phyloP scores from a whole-genome alignment of 1,140 invertebrate species.

The Calephelis virginiensis region DNA sequence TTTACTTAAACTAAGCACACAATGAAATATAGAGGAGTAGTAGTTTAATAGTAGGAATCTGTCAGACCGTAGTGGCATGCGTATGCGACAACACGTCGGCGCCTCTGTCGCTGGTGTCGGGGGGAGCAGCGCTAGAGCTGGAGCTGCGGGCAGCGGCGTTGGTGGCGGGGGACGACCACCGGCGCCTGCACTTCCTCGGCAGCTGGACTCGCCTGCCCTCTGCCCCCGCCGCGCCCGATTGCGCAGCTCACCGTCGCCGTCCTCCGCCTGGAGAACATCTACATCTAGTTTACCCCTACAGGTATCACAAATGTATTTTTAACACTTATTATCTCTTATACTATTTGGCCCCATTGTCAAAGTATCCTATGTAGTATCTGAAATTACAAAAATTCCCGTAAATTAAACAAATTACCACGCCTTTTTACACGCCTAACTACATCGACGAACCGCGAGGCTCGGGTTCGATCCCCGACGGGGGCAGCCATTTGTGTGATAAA shows the following conservation, averaged over 20 bases:
- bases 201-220: constrained; percentile 78
- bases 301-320: constrained; percentile 29
- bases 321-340: too few relatives aligned
- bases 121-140: constrained; percentile 53
- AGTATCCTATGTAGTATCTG: too few relatives aligned
- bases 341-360: too few relatives aligned
- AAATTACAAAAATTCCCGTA: too few relatives aligned
- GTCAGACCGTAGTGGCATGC: constrained; percentile 81
- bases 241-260: constrained; percentile 69
- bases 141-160: constrained; percentile 79
- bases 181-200: constrained; percentile 84
- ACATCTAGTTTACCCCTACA: constrained; percentile 79
- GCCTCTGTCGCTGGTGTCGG: constrained; percentile 40
- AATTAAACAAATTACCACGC: too few relatives aligned
- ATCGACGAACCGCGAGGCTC: too few relatives aligned
- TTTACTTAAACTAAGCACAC: too few relatives aligned
- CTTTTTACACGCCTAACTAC: too few relatives aligned
- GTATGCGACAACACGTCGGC: constrained; percentile 82
- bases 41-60: constrained; percentile 31
- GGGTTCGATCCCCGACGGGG: too few relatives aligned
- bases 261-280: constrained; percentile 82
- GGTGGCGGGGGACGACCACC: constrained; percentile 82
- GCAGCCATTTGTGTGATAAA: too few relatives aligned
- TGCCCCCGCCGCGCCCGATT: constrained; percentile 56
- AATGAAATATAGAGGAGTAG: neutral